Evolutionary conservation across 64 coral and sea anemone genomes (phyloP).

Genomic region (Trachythela sp.): DNA sequence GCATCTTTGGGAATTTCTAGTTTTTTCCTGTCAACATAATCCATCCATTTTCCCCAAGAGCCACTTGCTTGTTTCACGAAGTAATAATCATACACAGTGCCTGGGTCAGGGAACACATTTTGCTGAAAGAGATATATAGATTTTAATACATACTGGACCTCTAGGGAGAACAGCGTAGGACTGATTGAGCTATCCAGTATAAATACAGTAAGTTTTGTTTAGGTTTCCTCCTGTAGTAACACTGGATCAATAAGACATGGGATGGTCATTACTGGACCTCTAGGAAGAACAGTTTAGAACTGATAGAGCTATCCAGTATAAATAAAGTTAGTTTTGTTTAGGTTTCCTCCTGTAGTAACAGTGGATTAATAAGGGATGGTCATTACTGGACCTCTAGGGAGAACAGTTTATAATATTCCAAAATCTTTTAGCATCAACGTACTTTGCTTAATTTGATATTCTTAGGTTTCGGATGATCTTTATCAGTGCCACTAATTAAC

Average conservation of each 20-base stretch:
- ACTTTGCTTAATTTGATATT: conserved; percentile 95
- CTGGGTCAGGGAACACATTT: conserved; percentile 94
- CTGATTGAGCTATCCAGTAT: too few relatives aligned
- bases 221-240: too few relatives aligned
- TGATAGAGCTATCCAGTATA: too few relatives aligned
- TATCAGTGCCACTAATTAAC: conserved; percentile 90
- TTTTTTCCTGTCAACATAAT: conserved; percentile 49
- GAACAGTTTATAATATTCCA: not conserved
- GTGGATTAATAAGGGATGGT: not conserved
- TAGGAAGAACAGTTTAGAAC: too few relatives aligned
- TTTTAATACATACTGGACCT: not conserved
- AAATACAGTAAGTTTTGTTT: too few relatives aligned
- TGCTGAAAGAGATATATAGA: conserved; percentile 50
- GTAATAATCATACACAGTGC: conserved; percentile 93
- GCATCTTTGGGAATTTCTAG: conserved; percentile 56
- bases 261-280: not conserved
- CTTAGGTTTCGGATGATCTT: conserved; percentile 95
- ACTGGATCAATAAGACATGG: not conserved
- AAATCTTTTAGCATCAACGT: not conserved
- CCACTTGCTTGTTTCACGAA: conserved; percentile 96
- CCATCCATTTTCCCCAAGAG: conserved; percentile 80
- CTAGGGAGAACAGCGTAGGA: too few relatives aligned
- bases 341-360: too few relatives aligned
- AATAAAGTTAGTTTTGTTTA: too few relatives aligned
- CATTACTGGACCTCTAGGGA: not conserved